Evolutionary conservation across 1,140 invertebrate species (phyloP).

Genomic region (Lepidurus apus): DNA sequence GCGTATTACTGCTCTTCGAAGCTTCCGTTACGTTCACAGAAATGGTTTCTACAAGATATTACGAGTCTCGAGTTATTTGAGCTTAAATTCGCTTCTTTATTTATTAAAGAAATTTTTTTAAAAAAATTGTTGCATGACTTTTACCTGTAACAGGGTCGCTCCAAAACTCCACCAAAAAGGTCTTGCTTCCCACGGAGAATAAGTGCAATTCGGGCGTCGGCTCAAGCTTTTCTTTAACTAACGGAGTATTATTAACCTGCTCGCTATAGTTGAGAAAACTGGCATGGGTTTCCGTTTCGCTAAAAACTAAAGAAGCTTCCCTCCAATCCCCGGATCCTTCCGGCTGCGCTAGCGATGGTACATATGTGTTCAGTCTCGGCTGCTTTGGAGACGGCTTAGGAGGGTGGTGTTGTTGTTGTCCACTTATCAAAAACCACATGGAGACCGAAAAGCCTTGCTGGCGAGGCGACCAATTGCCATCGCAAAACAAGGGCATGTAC

Average conservation of each 20-base stretch:
- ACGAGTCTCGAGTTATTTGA: not conserved
- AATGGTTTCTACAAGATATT: slow-evolving; percentile 44
- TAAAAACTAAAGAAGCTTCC: slow-evolving; percentile 32
- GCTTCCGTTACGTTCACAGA: slow-evolving; percentile 49
- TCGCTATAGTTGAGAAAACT: slow-evolving; percentile 17
- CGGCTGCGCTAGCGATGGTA: not conserved
- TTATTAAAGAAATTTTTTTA: too few species aligned
- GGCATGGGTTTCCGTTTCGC: slow-evolving; percentile 3
- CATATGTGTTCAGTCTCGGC: not conserved
- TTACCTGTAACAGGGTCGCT: slow-evolving; percentile 49
- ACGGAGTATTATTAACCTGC: not conserved
- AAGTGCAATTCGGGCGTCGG: slow-evolving; percentile 45
- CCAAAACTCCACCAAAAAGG: slow-evolving; percentile 51
- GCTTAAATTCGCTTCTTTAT: not conserved
- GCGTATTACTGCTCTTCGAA: slow-evolving; percentile 47
- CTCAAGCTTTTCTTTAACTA: slow-evolving; percentile 16
- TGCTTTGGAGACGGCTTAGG: not conserved
- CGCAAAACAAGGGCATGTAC: slow-evolving; percentile 50
- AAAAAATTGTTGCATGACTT: not conserved
- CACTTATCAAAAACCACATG: slow-evolving; percentile 48
- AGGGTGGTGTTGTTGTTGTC: slow-evolving; percentile 45
- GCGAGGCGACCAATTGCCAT: slow-evolving; percentile 55
- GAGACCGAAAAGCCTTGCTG: slow-evolving; percentile 55
- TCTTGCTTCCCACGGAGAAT: slow-evolving; percentile 53
- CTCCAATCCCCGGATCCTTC: slow-evolving; percentile 7